phyloP scores from a whole-genome alignment of 2,113 vertebrate genomes.

The Neomonachus schauinslandi region DNA sequence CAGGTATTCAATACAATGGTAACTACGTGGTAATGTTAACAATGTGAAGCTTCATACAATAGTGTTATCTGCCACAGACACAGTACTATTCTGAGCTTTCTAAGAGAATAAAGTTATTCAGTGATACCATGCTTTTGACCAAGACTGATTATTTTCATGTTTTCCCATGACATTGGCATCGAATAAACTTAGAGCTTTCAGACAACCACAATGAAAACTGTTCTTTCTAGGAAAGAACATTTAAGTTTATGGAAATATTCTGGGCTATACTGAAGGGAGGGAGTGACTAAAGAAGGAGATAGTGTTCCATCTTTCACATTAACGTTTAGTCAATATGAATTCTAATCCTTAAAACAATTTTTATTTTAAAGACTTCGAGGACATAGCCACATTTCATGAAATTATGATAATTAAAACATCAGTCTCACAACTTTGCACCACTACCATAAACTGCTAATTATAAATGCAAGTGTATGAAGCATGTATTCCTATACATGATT shows the following conservation, averaged over 20 bases:
- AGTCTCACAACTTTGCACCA: not conserved
- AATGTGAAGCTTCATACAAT: not conserved
- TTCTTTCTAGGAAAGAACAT: not conserved
- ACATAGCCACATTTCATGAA: not conserved
- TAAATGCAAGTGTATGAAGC: not conserved
- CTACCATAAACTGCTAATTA: not conserved
- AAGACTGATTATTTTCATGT: not conserved
- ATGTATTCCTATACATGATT: not conserved
- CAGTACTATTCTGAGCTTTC: not conserved
- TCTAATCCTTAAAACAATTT: not conserved
- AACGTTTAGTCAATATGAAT: not conserved
- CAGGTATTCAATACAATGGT: not conserved
- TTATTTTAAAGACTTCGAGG: conserved; percentile 5
- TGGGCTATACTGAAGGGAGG: not conserved
- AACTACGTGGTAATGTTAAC: not conserved
- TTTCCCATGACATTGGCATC: not conserved
- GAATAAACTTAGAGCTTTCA: not conserved
- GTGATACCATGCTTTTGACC: not conserved
- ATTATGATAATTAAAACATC: not conserved
- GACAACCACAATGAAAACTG: not conserved
- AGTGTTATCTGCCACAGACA: not conserved
- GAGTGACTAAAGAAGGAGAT: not conserved
- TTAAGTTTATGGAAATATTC: not conserved
- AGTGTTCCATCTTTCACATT: not conserved
- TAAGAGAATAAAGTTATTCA: not conserved